A percentile compares a stretch with the other conserved stretches of the same genome.
Evolutionary conservation across 2,797 vertebrate species (phyloP).

Genomic region (Toxotes lorentzi): DNA sequence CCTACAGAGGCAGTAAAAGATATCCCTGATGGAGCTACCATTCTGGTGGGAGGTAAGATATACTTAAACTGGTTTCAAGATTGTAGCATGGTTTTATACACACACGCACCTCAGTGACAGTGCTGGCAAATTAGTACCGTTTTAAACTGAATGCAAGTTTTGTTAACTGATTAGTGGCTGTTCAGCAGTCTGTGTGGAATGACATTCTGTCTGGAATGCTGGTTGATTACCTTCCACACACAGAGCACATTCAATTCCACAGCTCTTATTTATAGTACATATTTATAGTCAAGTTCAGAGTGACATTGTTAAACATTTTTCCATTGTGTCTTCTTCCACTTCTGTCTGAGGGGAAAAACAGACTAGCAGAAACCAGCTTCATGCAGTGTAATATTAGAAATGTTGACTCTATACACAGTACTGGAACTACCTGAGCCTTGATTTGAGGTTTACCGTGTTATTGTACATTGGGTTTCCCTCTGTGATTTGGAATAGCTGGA

Average conservation of each 20-base stretch:
- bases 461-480: not conserved
- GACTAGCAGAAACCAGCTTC: not conserved
- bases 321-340: constrained; percentile 52
- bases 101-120: not conserved
- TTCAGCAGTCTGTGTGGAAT: not conserved
- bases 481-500: constrained; percentile 8
- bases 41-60: constrained; percentile 94
- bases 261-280: constrained; percentile 74
- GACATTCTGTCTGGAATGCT: not conserved
- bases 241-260: constrained; percentile 37
- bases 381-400: constrained; percentile 14
- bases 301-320: constrained; percentile 68
- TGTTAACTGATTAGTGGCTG: not conserved
- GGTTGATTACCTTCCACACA: constrained; percentile 27
- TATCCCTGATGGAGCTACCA: constrained; percentile 90
- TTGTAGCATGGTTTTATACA: not conserved
- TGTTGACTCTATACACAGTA: not conserved
- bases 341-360: constrained; percentile 10
- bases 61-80: not conserved
- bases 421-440: not conserved
- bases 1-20: constrained; percentile 93
- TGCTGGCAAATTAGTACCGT: not conserved
- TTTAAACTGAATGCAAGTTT: not conserved
- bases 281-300: constrained; percentile 70
- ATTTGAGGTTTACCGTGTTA: not conserved